Conservation (phyloP, 2,888 invertebrate genomes). For the Agrilus cyanescens region DNA sequence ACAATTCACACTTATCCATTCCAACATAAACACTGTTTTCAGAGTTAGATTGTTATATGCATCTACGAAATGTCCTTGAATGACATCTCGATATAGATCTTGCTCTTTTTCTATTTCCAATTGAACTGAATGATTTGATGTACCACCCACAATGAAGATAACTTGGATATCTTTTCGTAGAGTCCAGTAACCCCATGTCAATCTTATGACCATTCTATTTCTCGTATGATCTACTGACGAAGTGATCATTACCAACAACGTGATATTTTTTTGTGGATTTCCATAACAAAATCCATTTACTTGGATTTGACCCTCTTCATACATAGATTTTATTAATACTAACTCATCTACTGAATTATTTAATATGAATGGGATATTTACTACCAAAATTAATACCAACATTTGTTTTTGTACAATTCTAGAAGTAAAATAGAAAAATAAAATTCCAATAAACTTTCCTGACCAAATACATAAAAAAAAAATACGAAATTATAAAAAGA, state of each 20-base stretch:
- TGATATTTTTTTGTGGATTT: conserved; percentile 47
- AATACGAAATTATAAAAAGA: too few species aligned
- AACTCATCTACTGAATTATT: conserved; percentile 18
- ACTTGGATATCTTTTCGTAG: conserved; percentile 51
- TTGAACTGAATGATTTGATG: conserved; percentile 37
- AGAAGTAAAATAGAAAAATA: too few species aligned
- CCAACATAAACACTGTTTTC: conserved; percentile 71
- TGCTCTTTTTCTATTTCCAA: conserved; percentile 50
- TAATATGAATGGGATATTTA: too few species aligned
- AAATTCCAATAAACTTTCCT: too few species aligned
- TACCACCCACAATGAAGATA: conserved; percentile 55
- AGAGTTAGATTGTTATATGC: conserved; percentile 73
- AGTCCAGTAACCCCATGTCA: conserved; percentile 71
- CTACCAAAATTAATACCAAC: too few species aligned
- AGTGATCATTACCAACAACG: conserved; percentile 56
- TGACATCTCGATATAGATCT: conserved; percentile 62
- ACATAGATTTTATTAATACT: conserved; percentile 45
- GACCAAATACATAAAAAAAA: too few species aligned
- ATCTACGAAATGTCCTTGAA: conserved; percentile 62
- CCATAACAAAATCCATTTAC: conserved; percentile 57
- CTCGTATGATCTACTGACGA: conserved; percentile 61
- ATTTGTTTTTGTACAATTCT: too few species aligned
- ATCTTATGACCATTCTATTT: conserved; percentile 62
- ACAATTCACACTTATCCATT: conserved; percentile 71
- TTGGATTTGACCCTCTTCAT: conserved; percentile 57